phyloP scores from a whole-genome alignment of 2,113 vertebrate species.

The Genyomyrus donnyi region DNA sequence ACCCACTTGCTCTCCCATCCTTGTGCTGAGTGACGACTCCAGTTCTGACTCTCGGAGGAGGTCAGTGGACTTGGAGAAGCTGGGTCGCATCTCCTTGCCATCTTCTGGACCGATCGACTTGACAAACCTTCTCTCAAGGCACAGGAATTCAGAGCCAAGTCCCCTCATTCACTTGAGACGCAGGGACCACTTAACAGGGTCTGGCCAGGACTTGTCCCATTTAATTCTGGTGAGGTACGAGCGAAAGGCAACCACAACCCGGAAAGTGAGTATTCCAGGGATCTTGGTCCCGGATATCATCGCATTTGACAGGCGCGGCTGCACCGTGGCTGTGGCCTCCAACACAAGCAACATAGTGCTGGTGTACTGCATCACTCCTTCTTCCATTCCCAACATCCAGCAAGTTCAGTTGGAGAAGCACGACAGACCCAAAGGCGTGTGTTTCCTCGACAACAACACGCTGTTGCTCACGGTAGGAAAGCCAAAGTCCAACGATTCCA shows the following conservation, averaged over 20 bases:
- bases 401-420: conserved; percentile 78
- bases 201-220: conserved; percentile 83
- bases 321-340: conserved; percentile 79
- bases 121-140: conserved; percentile 69
- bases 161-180: conserved; percentile 71
- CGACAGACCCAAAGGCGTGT: conserved; percentile 86
- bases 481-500: conserved; percentile 73
- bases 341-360: conserved; percentile 79
- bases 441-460: conserved; percentile 77
- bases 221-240: conserved; percentile 84
- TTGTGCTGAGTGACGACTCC: conserved; percentile 49
- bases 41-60: conserved; percentile 50
- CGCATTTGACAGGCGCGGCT: conserved; percentile 69
- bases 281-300: conserved; percentile 88
- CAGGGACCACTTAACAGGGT: conserved; percentile 72
- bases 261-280: conserved; percentile 84
- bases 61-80: conserved; percentile 57
- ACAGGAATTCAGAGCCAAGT: conserved; percentile 62
- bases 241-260: conserved; percentile 71
- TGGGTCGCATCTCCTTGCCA: conserved; percentile 51
- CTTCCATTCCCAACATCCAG: conserved; percentile 76
- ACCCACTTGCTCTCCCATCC: conserved; percentile 44
- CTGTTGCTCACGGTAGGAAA: conserved; percentile 80
- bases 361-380: conserved; percentile 73
- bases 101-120: conserved; percentile 68